Evolutionary conservation across 35 echinoderm and acorn worm species (phyloP).

Genomic region (Hemicentrotus pulcherrimus): DNA sequence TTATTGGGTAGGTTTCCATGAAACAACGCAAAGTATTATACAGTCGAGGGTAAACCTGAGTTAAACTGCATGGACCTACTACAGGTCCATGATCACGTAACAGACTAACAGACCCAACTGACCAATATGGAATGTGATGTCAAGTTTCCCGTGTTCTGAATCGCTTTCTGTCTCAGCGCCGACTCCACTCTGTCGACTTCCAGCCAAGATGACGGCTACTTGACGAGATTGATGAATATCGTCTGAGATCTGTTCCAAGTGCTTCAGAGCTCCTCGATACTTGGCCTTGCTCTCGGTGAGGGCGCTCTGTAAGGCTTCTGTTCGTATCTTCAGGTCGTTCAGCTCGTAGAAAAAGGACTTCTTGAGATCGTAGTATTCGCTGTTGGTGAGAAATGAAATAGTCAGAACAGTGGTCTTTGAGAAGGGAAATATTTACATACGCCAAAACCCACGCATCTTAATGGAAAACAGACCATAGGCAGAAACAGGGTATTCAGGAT

Average conservation of each 20-base stretch:
- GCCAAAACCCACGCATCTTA: no score
- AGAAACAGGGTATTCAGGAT: no score
- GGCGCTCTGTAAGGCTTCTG: conserved; percentile 56
- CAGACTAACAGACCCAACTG: neutral
- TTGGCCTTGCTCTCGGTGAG: conserved; percentile 55
- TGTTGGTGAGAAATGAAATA: neutral
- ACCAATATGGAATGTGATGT: conserved; percentile 21
- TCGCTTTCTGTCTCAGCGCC: conserved; percentile 76
- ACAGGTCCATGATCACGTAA: no score
- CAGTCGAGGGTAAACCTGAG: no score
- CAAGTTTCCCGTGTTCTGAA: neutral
- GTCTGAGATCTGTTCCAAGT: conserved; percentile 89
- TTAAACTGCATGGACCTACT: no score
- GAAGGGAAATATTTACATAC: neutral
- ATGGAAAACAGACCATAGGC: no score
- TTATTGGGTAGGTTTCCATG: no score
- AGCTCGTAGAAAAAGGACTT: conserved; percentile 62
- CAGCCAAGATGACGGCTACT: conserved; percentile 39
- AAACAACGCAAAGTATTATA: no score
- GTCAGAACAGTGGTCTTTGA: neutral
- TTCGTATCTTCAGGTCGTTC: conserved; percentile 62
- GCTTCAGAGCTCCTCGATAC: conserved; percentile 72
- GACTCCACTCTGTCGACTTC: conserved; percentile 70
- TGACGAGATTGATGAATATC: conserved; percentile 84
- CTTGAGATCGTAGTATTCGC: conserved; percentile 72